These are phyloP conservation scores for Poeciliopsis presidionis DNA, from an alignment of 2,797 vertebrate species.

Conservation along the genomic window DNA sequence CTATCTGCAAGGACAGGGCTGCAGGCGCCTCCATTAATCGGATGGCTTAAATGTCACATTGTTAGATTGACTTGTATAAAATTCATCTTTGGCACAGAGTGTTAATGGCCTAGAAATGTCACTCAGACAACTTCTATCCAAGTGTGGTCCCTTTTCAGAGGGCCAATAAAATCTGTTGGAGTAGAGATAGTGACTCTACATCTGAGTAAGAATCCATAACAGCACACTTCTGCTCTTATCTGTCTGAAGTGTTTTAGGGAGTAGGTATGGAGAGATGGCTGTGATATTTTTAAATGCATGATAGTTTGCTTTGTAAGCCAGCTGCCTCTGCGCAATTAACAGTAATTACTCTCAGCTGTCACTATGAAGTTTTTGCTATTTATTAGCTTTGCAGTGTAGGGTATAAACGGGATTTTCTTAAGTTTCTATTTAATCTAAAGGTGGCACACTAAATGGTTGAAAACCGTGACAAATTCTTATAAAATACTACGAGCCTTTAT, in stretches of 20 bases:
- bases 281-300: conserved; percentile 32
- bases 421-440: not conserved
- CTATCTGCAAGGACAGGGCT: conserved; percentile 32
- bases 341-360: conserved; percentile 20
- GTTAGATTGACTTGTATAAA: conserved; percentile 57
- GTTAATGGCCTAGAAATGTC: conserved; percentile 73
- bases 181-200: conserved; percentile 26
- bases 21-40: conserved; percentile 43
- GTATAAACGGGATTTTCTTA: not conserved
- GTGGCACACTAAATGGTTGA: not conserved
- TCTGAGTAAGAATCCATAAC: conserved; percentile 38
- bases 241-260: conserved; percentile 23
- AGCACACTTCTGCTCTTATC: conserved; percentile 38
- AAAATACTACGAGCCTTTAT: not conserved
- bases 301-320: conserved; percentile 17
- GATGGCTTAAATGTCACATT: conserved; percentile 66
- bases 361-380: conserved; percentile 8
- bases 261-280: conserved; percentile 19
- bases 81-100: conserved; percentile 45
- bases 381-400: conserved; percentile 17
- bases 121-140: conserved; percentile 46
- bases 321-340: conserved; percentile 12
- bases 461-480: not conserved
- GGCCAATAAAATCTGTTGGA: conserved; percentile 25
- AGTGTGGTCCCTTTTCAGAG: conserved; percentile 24